Evolutionary conservation across 2,113 vertebrate genomes (phyloP), one percentile per base, ranked within the genome.

Genomic region (Etia nguti): DNA sequence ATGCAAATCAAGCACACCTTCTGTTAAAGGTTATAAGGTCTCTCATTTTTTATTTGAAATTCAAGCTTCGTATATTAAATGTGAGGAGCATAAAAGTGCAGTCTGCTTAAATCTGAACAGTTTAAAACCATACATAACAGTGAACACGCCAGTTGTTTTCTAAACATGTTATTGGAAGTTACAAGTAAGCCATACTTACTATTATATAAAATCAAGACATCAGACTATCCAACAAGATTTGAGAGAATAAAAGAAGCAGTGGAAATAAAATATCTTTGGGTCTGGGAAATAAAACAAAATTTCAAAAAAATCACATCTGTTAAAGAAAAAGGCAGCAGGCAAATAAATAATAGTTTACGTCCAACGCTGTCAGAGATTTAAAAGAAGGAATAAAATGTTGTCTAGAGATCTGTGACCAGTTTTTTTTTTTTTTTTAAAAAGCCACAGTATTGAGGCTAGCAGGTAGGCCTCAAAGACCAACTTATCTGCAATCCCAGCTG

Each of bases 351-450:
- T 1, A 10, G 22, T 73, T 46, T 26, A 6, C 22, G 0, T 73
- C 38, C 8, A 73, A 18, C 60, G 10, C 68, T 73, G 38, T 43
- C 9, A 24, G 4, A 43, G 65, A 26, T 70, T 43, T 43, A 24
- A 43, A 43, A 16, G 38, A 41, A 70, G n/a, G 22, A 41, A 43
- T 10, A 70, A 6, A 70, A 70, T 70, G n/a, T 43, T 43, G 12
- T 41, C 8, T 24, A 70, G 65, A 70, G n/a, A 43, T 15, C 34
- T 68, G n/a, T 70, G 36, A 6, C 62, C 62, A 31, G 29, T 34
- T 31, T 60, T 34, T n/a, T n/a, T n/a, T n/a, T n/a, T n/a, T n/a
- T n/a, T n/a, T 31, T 0, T 4, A 60, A 60, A 62, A 62, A 31
- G 16, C 59, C 0, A 68, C 34, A 16, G 38, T 43, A 43, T 43